Evolutionary conservation across 2,113 vertebrate genomes (phyloP).

Genomic region (Chloropsis cyanopogon): DNA sequence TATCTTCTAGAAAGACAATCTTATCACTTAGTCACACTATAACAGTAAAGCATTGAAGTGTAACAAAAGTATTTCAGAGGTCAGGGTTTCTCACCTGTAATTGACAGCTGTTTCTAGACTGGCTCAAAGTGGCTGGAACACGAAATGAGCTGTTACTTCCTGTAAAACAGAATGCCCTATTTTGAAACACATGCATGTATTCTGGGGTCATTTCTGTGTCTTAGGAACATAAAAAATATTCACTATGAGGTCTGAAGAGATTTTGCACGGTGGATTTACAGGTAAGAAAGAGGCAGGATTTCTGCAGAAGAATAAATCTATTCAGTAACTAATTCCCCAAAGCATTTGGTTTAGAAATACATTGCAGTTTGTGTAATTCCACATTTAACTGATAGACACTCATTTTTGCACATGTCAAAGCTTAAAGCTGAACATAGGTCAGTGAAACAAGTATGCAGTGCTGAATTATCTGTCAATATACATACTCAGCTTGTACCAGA

Average conservation of each 20-base stretch:
- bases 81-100: slow-evolving; percentile 19
- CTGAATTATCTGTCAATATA: not conserved
- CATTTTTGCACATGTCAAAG: not conserved
- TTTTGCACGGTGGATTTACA: not conserved
- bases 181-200: not conserved
- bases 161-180: not conserved
- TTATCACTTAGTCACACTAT: not conserved
- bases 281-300: not conserved
- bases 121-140: not conserved
- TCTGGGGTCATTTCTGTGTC: not conserved
- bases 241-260: not conserved
- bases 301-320: not conserved
- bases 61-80: slow-evolving; percentile 25
- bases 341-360: not conserved
- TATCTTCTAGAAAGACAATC: not conserved
- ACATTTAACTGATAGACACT: not conserved
- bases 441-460: not conserved
- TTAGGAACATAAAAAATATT: not conserved
- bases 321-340: not conserved
- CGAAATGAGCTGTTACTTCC: not conserved
- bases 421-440: not conserved
- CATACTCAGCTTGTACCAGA: not conserved
- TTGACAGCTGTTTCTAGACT: not conserved
- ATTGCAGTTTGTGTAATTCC: not conserved
- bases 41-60: slow-evolving; percentile 11